Evolutionary conservation across 2,113 vertebrate genomes (phyloP).

Genomic region (Cyphomyrus discorhynchus): DNA sequence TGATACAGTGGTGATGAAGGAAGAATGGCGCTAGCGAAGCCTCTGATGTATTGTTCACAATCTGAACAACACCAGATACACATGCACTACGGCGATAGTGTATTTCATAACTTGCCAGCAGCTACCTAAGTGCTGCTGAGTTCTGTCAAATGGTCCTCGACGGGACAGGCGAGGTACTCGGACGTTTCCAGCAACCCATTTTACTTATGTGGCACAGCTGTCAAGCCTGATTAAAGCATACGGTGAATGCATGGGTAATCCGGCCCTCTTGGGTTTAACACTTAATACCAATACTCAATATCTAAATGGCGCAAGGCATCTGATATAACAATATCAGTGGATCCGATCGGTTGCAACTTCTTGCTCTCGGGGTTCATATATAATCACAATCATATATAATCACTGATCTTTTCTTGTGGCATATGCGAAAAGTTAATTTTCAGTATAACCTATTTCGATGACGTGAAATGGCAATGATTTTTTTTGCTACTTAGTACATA

Average conservation of each 20-base stretch:
- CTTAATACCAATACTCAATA: not conserved
- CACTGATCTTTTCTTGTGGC: not conserved
- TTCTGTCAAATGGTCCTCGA: slow-evolving; percentile 42
- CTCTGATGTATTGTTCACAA: slow-evolving; percentile 48
- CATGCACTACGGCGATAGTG: slow-evolving; percentile 37
- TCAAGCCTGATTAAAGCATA: slow-evolving; percentile 20
- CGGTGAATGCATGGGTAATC: not conserved
- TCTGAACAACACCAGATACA: slow-evolving; percentile 47
- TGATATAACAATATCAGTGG: not conserved
- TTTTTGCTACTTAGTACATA: not conserved
- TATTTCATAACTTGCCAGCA: slow-evolving; percentile 38
- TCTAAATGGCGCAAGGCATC: not conserved
- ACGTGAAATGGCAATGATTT: not conserved
- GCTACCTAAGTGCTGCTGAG: slow-evolving; percentile 39
- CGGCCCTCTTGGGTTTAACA: not conserved
- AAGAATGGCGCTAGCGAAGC: slow-evolving; percentile 47
- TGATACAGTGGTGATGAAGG: slow-evolving; percentile 25
- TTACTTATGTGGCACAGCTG: slow-evolving; percentile 40
- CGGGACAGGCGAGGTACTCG: slow-evolving; percentile 30
- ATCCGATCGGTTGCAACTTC: not conserved
- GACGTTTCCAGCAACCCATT: slow-evolving; percentile 47
- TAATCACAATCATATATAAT: not conserved
- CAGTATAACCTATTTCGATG: not conserved
- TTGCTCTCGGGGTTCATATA: not conserved
- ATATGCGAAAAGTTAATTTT: not conserved